Evolutionary conservation across 2,797 vertebrate species (phyloP).

Genomic region (Amphiprion clarkii): DNA sequence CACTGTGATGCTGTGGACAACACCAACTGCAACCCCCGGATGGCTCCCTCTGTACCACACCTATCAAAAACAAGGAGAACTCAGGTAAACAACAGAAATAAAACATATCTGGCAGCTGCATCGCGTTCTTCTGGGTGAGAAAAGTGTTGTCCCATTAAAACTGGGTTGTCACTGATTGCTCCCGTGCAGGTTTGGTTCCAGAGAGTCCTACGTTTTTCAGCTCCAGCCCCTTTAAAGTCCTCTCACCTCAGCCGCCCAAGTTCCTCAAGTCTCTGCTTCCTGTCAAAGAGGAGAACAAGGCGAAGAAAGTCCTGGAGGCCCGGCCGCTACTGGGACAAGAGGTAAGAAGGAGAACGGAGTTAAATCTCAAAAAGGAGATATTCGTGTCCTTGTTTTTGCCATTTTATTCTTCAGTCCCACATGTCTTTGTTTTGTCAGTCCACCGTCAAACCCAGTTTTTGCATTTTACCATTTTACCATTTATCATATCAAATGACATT

Average conservation of each 20-base stretch:
- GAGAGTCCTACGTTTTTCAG: slow-evolving; percentile 91
- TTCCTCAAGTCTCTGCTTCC: slow-evolving; percentile 97
- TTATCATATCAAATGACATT: slow-evolving; percentile 20
- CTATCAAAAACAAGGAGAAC: slow-evolving; percentile 90
- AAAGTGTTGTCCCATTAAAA: not conserved
- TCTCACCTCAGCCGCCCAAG: slow-evolving; percentile 95
- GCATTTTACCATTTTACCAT: slow-evolving; percentile 40
- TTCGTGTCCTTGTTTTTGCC: slow-evolving; percentile 15
- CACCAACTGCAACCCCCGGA: slow-evolving; percentile 88
- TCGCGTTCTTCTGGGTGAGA: not conserved
- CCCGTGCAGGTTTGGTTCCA: slow-evolving; percentile 81
- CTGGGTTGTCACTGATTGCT: not conserved
- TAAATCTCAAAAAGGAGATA: not conserved
- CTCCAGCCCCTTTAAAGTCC: slow-evolving; percentile 94
- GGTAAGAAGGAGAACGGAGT: slow-evolving; percentile 81
- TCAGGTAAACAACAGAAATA: slow-evolving; percentile 67
- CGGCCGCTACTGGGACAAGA: slow-evolving; percentile 94
- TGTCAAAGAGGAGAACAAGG: slow-evolving; percentile 94
- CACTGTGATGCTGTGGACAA: slow-evolving; percentile 89
- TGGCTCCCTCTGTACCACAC: slow-evolving; percentile 87
- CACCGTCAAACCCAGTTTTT: slow-evolving; percentile 16
- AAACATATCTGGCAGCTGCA: not conserved
- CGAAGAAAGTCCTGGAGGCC: slow-evolving; percentile 89
- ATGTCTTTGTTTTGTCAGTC: slow-evolving; percentile 15
- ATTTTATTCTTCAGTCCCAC: slow-evolving; percentile 1